Conservation (phyloP, 2,888 invertebrate genomes). For the Tetragnatha montana region DNA sequence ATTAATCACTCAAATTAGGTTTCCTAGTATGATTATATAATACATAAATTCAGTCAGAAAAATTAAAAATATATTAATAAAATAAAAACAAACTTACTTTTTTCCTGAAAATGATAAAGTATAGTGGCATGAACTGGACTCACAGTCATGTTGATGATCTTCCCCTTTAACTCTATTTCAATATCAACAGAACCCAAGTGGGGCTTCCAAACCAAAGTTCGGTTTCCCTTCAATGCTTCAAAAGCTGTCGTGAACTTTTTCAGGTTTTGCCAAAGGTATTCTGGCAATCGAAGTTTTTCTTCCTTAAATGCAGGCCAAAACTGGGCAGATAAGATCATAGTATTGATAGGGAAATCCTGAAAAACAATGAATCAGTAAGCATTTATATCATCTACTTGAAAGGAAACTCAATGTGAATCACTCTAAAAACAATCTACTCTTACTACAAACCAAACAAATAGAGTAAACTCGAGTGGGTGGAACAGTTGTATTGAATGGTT, state of each 20-base stretch:
- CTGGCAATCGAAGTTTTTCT: conserved; percentile 91
- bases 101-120: conserved; percentile 93
- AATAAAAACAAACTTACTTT: conserved; percentile 79
- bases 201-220: conserved; percentile 94
- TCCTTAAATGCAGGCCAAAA: conserved; percentile 99
- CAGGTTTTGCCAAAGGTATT: conserved; percentile 86
- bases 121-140: conserved; percentile 95
- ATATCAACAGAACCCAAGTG: conserved; percentile 93
- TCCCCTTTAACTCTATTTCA: conserved; percentile 90
- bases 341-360: conserved; percentile 78
- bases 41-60: too few relatives aligned
- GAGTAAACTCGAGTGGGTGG: too few relatives aligned
- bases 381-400: too few relatives aligned
- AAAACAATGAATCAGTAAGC: conserved; percentile 18
- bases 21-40: too few relatives aligned
- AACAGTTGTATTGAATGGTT: too few relatives aligned
- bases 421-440: too few relatives aligned
- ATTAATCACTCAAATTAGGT: too few relatives aligned
- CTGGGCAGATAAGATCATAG: conserved; percentile 96
- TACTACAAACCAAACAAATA: too few relatives aligned
- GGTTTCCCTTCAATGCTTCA: conserved; percentile 88
- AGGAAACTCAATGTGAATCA: too few relatives aligned
- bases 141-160: conserved; percentile 85
- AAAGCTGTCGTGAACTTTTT: conserved; percentile 91
- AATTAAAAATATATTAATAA: too few relatives aligned